Evolutionary conservation across 1,140 invertebrate species (phyloP), one percentile per base, ranked within the genome.

Genomic region (Tetraneura akinire): DNA sequence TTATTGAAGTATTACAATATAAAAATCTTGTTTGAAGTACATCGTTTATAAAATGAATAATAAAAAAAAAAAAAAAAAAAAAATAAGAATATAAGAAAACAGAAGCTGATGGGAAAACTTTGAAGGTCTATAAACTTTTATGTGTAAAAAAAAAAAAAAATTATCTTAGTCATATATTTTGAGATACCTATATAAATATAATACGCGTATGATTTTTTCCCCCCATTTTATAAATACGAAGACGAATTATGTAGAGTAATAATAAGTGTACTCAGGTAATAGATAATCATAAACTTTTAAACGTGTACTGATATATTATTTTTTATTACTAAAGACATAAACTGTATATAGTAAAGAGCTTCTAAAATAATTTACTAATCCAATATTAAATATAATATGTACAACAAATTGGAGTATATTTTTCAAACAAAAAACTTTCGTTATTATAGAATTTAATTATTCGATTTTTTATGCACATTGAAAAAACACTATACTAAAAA

Each of bases 1-100:
- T 68, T 47, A 68, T 68, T 68, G 37, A 68, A 47, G 64, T 37
- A 37, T 68, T 47, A 47, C 64, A 45, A 47, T 45, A 68, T 68
- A n/a, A 45, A 11, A 68, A 68, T 47, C 11, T n/a, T 47, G 21
- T 68, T 68, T 47, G 42, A 23, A 45, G 42, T 64, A 68, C 13
- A 23, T 47, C 11, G 42, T 68, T 68, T 45, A 29, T n/a, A 68
- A 68, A 68, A 37, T 4, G 8, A 37, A 37, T 37, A 37, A 37
- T 37, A 37, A 37, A 4, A 37, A 37, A 4, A 37, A 37, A 4
- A 37, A 37, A 47, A 47, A 47, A 47, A 6, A 68, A 68, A 66
- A 68, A 68, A 57, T 6, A 21, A 55, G n/a, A n/a, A n/a, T n/a
- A n/a, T 11, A 68, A 68, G 14, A 68, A 68, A 68, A 68, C 45